Percentiles rank a stretch among this genome's conserved stretches.
Evolutionary conservation across 1,140 invertebrate genomes (phyloP).

Genomic region (Drosophila arawakana): DNA sequence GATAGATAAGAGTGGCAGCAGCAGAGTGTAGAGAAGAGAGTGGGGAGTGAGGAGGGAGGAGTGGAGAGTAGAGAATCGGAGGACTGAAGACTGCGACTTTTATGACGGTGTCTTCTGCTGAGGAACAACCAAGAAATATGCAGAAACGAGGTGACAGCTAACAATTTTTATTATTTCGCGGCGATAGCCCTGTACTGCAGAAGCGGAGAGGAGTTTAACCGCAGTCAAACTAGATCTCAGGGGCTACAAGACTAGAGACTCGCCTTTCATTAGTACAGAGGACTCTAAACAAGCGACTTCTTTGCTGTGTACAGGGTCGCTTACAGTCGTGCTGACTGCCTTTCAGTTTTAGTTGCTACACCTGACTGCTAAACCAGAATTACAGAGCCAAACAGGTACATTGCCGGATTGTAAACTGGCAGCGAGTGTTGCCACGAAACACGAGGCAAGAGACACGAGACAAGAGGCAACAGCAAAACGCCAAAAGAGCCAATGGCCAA

Average conservation of each 20-base stretch:
- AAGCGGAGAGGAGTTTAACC: no score
- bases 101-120: constrained; percentile 46
- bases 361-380: constrained; percentile 42
- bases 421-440: constrained; percentile 25
- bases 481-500: background rate
- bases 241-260: no score
- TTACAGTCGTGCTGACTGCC: background rate
- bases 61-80: background rate
- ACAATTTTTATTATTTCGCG: constrained; percentile 50
- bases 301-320: no score
- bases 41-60: background rate
- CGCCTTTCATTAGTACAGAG: no score
- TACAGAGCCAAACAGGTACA: constrained; percentile 58
- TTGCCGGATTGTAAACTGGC: constrained; percentile 61
- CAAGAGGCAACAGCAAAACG: background rate
- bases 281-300: no score
- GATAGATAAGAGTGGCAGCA: constrained; percentile 58
- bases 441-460: constrained; percentile 1
- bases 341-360: constrained; percentile 2
- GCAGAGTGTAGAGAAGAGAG: background rate
- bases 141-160: constrained; percentile 65
- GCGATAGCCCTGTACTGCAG: background rate
- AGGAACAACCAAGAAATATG: constrained; percentile 56
- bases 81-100: constrained; percentile 46
- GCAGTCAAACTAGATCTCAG: no score